These are phyloP conservation scores for Rhinophrynus dorsalis DNA, from an alignment of 2,797 vertebrate species.

Conservation along the genomic window DNA sequence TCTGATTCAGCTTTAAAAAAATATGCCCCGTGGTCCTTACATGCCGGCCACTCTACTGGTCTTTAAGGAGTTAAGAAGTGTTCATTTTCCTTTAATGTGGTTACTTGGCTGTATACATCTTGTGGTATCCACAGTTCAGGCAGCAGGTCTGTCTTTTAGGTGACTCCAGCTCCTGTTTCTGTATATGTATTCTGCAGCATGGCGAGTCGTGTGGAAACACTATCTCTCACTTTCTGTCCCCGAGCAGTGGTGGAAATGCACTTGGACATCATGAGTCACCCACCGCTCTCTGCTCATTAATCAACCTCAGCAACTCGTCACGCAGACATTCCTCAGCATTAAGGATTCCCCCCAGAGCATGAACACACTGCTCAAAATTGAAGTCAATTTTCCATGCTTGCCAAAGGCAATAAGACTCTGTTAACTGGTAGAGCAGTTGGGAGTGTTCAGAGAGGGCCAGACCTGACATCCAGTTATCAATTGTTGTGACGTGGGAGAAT, in stretches of 20 bases:
- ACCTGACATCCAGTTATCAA: too few relatives aligned
- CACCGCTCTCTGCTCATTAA: conserved; percentile 20
- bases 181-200: conserved; percentile 10
- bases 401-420: conserved; percentile 23
- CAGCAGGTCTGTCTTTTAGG: neutral
- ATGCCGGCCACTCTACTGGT: too few relatives aligned
- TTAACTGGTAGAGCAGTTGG: neutral
- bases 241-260: neutral
- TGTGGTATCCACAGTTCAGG: too few relatives aligned
- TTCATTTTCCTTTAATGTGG: too few relatives aligned
- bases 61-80: too few relatives aligned
- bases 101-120: too few relatives aligned
- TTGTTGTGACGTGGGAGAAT: too few relatives aligned
- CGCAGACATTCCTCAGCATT: conserved; percentile 31
- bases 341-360: conserved; percentile 27
- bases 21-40: too few relatives aligned
- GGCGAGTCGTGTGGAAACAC: neutral
- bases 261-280: conserved; percentile 7
- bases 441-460: neutral
- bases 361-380: conserved; percentile 5
- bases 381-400: conserved; percentile 39
- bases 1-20: too few relatives aligned
- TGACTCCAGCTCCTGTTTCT: conserved; percentile 1
- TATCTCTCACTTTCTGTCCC: neutral
- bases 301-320: conserved; percentile 12